Evolutionary conservation across 2,113 vertebrate species (phyloP).

Genomic region (Odontophorus gujanensis): DNA sequence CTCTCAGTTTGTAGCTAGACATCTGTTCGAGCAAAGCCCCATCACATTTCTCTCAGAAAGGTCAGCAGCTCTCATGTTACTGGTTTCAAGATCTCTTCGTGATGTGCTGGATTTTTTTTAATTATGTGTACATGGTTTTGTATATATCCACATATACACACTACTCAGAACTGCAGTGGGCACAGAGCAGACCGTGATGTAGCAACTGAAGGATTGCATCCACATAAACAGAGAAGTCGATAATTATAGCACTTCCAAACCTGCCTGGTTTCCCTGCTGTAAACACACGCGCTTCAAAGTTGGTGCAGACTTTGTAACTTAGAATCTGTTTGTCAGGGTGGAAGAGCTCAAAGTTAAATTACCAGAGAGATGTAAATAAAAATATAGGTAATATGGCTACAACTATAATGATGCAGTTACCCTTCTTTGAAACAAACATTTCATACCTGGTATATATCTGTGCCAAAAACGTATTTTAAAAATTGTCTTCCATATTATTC

Average conservation of each 20-base stretch:
- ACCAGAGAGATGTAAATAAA: not conserved
- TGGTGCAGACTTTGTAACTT: not conserved
- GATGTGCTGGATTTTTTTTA: conserved; percentile 51
- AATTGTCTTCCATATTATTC: not conserved
- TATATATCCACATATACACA: not conserved
- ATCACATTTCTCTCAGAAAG: conserved; percentile 80
- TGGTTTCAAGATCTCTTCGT: conserved; percentile 56
- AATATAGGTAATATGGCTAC: not conserved
- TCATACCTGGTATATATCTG: not conserved
- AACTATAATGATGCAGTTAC: not conserved
- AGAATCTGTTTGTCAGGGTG: not conserved
- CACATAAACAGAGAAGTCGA: conserved; percentile 60
- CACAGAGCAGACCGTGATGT: conserved; percentile 51
- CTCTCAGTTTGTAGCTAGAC: conserved; percentile 57
- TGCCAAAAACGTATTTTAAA: not conserved
- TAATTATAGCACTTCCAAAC: conserved; percentile 40
- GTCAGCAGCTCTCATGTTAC: conserved; percentile 78
- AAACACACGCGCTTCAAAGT: not conserved
- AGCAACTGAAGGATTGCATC: conserved; percentile 44
- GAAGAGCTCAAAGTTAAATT: not conserved
- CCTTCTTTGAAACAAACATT: not conserved
- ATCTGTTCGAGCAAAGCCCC: conserved; percentile 75
- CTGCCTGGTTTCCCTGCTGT: not conserved
- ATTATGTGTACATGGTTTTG: conserved; percentile 10
- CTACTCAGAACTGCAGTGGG: conserved; percentile 14